These are phyloP conservation scores for Psilopsiagon aymara DNA, from an alignment of 2,113 vertebrate genomes.

Conservation along the genomic window DNA sequence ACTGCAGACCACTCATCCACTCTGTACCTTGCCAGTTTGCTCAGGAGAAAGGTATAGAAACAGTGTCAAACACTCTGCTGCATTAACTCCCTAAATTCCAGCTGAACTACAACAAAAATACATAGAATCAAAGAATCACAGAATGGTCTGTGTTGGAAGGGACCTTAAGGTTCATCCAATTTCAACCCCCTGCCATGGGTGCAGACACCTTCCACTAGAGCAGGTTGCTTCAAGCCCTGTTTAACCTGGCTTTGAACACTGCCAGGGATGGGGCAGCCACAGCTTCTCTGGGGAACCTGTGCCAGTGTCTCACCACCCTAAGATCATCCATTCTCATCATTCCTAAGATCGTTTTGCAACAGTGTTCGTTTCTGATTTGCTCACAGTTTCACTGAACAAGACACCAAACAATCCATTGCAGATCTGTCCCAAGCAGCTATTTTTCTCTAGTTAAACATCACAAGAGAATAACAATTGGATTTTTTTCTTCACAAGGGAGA, in stretches of 20 bases:
- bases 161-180: background rate
- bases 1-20: background rate
- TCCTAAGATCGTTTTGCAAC: background rate
- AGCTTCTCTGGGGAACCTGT: background rate
- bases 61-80: background rate
- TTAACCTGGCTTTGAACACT: background rate
- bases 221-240: background rate
- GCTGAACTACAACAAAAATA: background rate
- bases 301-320: background rate
- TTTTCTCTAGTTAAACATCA: background rate
- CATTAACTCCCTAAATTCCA: background rate
- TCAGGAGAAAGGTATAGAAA: background rate
- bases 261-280: background rate
- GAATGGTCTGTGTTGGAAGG: background rate
- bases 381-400: background rate
- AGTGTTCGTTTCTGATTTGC: background rate
- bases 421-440: background rate
- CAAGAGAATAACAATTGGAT: background rate
- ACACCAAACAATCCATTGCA: background rate
- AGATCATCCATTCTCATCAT: background rate
- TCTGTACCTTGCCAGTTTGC: background rate
- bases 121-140: background rate
- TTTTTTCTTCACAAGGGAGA: background rate
- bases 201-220: background rate
- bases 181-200: background rate